phyloP scores from a whole-genome alignment of 2,888 invertebrate species.

The Acrobeloides nanus region DNA sequence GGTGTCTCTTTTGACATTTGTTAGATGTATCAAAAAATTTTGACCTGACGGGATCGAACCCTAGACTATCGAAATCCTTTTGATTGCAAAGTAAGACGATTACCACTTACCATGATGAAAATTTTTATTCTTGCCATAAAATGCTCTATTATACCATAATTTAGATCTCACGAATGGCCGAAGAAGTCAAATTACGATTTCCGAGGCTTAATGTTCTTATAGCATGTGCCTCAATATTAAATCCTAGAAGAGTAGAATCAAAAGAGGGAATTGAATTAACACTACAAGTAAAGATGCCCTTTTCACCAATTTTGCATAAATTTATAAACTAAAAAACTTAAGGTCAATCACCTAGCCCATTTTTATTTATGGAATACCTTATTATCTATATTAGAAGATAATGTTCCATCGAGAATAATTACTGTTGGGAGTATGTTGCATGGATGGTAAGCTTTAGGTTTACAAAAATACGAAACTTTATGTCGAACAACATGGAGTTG shows the following conservation, averaged over 20 bases:
- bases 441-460: slow-evolving; percentile 31
- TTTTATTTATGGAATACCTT: slow-evolving; percentile 41
- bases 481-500: too few species aligned
- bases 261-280: slow-evolving; percentile 46
- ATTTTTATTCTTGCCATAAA: too few species aligned
- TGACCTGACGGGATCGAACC: too few species aligned
- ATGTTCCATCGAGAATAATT: slow-evolving; percentile 39
- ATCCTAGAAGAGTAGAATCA: slow-evolving; percentile 32
- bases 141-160: slow-evolving; percentile 12
- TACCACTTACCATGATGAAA: too few species aligned
- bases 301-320: neutral
- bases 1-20: too few species aligned
- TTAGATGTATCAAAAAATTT: too few species aligned
- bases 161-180: slow-evolving; percentile 41
- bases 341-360: slow-evolving; percentile 52
- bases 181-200: slow-evolving; percentile 41
- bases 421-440: slow-evolving; percentile 51
- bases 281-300: slow-evolving; percentile 35
- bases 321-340: slow-evolving; percentile 10
- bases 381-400: slow-evolving; percentile 31
- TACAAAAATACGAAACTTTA: too few species aligned
- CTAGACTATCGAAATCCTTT: too few species aligned
- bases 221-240: slow-evolving; percentile 47
- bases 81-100: too few species aligned
- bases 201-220: slow-evolving; percentile 44